A percentile compares a stretch with the other conserved stretches of the same genome.
Evolutionary conservation across 2,113 vertebrate genomes (phyloP).

Genomic region (Galbula dea): DNA sequence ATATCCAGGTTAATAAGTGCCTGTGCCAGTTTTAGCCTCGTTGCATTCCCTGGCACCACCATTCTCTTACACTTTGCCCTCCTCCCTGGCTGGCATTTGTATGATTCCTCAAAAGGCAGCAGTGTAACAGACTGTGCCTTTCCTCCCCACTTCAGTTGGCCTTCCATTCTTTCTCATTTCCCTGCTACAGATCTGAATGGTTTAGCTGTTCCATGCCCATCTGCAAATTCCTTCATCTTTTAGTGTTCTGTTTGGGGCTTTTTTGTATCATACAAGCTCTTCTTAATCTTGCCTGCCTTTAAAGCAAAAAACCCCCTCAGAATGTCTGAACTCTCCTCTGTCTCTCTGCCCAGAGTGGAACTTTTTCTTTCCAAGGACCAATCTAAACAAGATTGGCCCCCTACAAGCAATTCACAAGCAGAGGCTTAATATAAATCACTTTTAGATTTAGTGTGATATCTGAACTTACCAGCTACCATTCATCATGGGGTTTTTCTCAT

Average conservation of each 20-base stretch:
- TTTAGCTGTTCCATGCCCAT: neutral
- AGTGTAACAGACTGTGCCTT: neutral
- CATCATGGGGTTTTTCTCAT: neutral
- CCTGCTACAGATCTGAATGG: neutral
- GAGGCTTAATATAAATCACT: neutral
- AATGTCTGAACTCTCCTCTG: neutral
- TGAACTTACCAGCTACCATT: neutral
- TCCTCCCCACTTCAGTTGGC: neutral
- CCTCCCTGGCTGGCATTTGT: neutral
- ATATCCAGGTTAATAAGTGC: neutral
- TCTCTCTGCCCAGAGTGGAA: neutral
- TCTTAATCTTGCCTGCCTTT: neutral
- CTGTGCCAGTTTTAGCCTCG: neutral
- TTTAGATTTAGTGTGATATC: neutral
- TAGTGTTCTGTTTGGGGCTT: neutral
- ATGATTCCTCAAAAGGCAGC: neutral
- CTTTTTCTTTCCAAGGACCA: neutral
- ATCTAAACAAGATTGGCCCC: neutral
- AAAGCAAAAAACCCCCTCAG: accelerated
- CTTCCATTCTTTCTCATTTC: neutral
- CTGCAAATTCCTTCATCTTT: neutral
- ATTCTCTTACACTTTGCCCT: neutral
- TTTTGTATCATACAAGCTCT: neutral
- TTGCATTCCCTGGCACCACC: neutral
- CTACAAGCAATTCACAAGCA: neutral